phyloP scores from a whole-genome alignment of 2,888 invertebrate species.

The Harpalus rufipes region DNA sequence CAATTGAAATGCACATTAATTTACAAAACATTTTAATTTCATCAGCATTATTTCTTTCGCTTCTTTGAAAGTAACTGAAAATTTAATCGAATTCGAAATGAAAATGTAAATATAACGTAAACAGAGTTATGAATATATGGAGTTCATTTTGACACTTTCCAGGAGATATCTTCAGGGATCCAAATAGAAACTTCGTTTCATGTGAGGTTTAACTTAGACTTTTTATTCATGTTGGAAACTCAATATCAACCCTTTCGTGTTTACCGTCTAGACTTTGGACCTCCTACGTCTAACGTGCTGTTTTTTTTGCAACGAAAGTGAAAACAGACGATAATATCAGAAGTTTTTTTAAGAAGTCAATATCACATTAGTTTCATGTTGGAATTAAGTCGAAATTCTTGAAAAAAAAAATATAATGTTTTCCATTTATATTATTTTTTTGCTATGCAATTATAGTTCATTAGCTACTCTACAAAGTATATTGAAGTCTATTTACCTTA shows the following conservation, averaged over 20 bases:
- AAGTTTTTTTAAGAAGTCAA: not conserved
- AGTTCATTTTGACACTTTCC: not conserved
- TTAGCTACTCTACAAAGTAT: not conserved
- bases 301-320: slow-evolving; percentile 1
- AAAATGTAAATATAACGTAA: not conserved
- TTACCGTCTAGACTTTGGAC: not conserved
- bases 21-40: slow-evolving; percentile 4
- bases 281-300: not conserved
- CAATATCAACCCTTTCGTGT: slow-evolving; percentile 5
- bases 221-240: not conserved
- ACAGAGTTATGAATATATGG: not conserved
- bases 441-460: slow-evolving; percentile 7
- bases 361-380: not conserved
- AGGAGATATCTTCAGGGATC: not conserved
- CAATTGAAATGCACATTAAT: not conserved
- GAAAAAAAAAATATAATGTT: not conserved
- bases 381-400: not conserved
- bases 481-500: not conserved
- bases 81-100: not conserved
- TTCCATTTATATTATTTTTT: not conserved
- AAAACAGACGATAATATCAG: not conserved
- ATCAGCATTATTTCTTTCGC: not conserved
- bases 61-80: not conserved
- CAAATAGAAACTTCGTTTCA: not conserved
- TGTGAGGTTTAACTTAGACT: not conserved